Base-by-base conservation (phyloP, 2,888 invertebrate species). In the Zaprionus obscuricornis region DNA sequence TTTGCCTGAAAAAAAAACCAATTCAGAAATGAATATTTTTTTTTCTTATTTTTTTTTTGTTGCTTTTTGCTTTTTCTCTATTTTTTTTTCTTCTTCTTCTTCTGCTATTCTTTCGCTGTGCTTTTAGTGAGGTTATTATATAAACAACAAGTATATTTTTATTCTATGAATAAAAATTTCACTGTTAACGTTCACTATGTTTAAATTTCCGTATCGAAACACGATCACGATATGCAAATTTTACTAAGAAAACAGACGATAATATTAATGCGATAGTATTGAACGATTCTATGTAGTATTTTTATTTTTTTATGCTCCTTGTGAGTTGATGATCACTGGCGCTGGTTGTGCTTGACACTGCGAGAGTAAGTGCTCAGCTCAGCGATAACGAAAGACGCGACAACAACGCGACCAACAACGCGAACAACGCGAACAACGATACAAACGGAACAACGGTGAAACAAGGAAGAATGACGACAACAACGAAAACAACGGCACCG, bases 341-440 rank as follows among this genome's bases (percentile, higher is more conserved):
- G 71, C 62, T 74, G 59, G 59, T 55, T 68, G 66, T 68, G 63
- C 54, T 62, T 69, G 47, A 60, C 68, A 85, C 85, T 79, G 85
- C 27, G 65, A 67, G 74, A 69, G 66, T 63, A 62, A 56, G 13
- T 34, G 57, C 40, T 42, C 55, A 55, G 66, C 45, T n/a, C 59
- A 66, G 72, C 65, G 64, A 70, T 74, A 71, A 82, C 72, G 74
- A 73, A 76, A 84, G 59, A 49, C 66, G 45, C 73, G 70, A 46
- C 52, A 77, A 82, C 85, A 84, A 84, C 74, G 67, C 54, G 54
- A 49, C 56, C 49, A 43, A 58, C 42, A 45, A 47, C 36, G 34
- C 49, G 50, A 40, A 57, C 42, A 63, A 55, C 55, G 42, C 16
- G 40, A 46, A 57, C 49, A 66, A 57, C 57, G 49, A 22, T 57